A percentile compares a stretch with the other conserved stretches of the same genome.
Evolutionary conservation across 1,140 invertebrate genomes (phyloP).

Genomic region (Trinorchestia longiramus): DNA sequence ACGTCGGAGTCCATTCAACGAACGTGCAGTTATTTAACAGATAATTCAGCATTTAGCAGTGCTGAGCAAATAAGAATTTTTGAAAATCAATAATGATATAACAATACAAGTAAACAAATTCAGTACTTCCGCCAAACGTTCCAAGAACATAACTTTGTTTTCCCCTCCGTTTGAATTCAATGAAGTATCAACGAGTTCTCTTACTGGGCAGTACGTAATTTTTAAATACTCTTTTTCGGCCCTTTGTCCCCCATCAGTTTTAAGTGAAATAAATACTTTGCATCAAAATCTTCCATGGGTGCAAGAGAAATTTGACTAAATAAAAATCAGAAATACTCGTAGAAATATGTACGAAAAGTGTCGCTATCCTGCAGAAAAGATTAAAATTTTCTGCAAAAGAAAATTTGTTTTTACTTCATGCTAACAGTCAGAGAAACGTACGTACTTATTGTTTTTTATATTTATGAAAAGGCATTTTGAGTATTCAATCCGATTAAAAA

Average conservation of each 20-base stretch:
- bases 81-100: background rate
- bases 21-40: background rate
- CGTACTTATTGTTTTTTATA: too few relatives aligned
- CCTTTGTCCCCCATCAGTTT: background rate
- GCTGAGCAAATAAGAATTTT: background rate
- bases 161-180: background rate
- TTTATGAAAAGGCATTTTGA: too few relatives aligned
- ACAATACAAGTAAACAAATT: background rate
- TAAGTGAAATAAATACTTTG: background rate
- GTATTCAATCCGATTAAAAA: too few relatives aligned
- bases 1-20: background rate
- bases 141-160: background rate
- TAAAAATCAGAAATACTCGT: background rate
- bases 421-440: too few relatives aligned
- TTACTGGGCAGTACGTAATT: background rate
- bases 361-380: too few relatives aligned
- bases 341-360: too few relatives aligned
- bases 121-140: background rate
- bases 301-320: background rate
- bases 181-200: background rate
- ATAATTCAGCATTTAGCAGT: background rate
- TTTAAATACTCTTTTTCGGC: background rate
- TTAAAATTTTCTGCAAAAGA: too few relatives aligned
- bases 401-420: too few relatives aligned
- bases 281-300: background rate